These are phyloP conservation scores for Calyptommatus sinebrachiatus DNA, from an alignment of 2,113 vertebrate species.

Conservation along the genomic window DNA sequence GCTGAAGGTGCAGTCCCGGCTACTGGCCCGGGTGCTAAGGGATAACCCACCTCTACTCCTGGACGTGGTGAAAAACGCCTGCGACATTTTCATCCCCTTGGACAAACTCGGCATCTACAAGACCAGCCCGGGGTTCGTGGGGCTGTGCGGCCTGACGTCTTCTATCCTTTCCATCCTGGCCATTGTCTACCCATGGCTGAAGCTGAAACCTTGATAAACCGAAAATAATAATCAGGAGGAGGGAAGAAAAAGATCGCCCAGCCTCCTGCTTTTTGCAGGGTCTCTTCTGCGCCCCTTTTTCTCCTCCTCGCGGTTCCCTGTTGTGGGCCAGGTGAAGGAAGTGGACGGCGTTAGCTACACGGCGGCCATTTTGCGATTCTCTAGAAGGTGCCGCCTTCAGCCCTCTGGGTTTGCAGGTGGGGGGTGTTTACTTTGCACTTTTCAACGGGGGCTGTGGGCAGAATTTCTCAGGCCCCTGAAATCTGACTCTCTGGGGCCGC, in stretches of 20 bases:
- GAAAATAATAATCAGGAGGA: background rate
- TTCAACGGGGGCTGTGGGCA: background rate
- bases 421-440: fast-evolving
- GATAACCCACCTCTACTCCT: constrained; percentile 85
- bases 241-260: too few species aligned
- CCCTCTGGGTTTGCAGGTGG: fast-evolving
- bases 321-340: fast-evolving
- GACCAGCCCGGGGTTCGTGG: constrained; percentile 78
- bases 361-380: background rate
- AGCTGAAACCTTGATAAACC: constrained; percentile 83
- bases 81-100: constrained; percentile 89
- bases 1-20: constrained; percentile 68
- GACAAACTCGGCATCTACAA: constrained; percentile 84
- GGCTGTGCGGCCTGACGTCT: constrained; percentile 85
- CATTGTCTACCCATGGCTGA: constrained; percentile 88
- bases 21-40: constrained; percentile 73
- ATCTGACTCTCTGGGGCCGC: background rate
- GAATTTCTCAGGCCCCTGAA: background rate
- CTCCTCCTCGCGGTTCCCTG: background rate
- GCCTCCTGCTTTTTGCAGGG: background rate
- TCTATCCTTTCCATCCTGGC: constrained; percentile 87
- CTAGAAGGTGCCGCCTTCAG: too few species aligned
- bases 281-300: background rate
- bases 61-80: constrained; percentile 85
- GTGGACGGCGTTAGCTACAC: fast-evolving